phyloP scores from a whole-genome alignment of 2,888 invertebrate genomes.

The Mantis religiosa region DNA sequence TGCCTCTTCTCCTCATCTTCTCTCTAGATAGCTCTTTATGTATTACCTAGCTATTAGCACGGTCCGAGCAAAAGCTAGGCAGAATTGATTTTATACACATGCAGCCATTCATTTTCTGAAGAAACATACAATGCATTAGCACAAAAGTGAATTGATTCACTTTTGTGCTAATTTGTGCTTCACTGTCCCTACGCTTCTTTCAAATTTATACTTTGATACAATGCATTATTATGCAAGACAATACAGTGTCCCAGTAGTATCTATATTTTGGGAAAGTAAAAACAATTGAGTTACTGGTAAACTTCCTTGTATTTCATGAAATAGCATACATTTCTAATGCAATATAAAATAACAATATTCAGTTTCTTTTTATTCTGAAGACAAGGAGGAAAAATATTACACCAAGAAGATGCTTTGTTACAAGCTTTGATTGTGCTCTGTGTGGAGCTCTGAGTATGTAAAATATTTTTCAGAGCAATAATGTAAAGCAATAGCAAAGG shows the following conservation, averaged over 20 bases:
- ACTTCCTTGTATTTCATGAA: slow-evolving; percentile 18
- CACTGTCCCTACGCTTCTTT: too few relatives aligned
- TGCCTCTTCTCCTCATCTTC: too few relatives aligned
- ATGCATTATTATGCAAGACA: background rate
- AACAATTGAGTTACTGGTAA: background rate
- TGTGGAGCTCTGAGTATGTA: background rate
- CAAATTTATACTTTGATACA: too few relatives aligned
- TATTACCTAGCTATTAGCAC: too few relatives aligned
- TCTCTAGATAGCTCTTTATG: too few relatives aligned
- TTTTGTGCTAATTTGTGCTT: too few relatives aligned
- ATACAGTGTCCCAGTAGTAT: background rate
- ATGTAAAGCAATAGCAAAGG: background rate
- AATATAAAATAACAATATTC: slow-evolving; percentile 22
- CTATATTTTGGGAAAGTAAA: background rate
- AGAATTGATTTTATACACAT: too few relatives aligned
- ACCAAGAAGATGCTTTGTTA: background rate
- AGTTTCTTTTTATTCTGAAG: background rate
- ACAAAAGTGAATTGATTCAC: too few relatives aligned
- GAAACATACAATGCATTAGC: background rate
- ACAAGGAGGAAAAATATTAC: background rate
- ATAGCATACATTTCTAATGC: slow-evolving; percentile 23
- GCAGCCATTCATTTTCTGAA: too few relatives aligned
- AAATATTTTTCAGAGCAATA: background rate
- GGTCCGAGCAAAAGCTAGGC: too few relatives aligned
- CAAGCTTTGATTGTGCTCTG: slow-evolving; percentile 3